Evolutionary conservation across 2,113 vertebrate genomes (phyloP), one percentile per base, ranked within the genome.

Genomic region (Gobio gobio): DNA sequence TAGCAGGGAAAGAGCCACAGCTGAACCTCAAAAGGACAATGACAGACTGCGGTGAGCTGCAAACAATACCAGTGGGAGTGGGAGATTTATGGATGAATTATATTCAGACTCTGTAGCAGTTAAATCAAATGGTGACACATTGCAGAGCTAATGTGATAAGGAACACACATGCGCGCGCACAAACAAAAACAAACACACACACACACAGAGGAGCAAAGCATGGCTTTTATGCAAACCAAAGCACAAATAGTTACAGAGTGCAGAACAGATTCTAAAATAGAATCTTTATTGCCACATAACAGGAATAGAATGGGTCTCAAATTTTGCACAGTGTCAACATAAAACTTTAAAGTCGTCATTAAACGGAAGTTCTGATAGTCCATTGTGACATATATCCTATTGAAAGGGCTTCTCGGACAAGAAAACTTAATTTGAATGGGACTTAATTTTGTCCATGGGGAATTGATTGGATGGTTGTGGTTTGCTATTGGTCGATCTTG

Each of bases 51-150:
- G 4, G 56, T 61, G 56, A n/a, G 76, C 56, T 43, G 56, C 56
- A 79, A 43, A 79, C 77, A 63, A 61, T 61, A 45, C 56, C 56
- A 63, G 56, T 63, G 22, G 10, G n/a, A 75, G n/a, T 22, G 18
- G n/a, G 59, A 79, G 77, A 63, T 79, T 63, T 79, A 79, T 79
- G 40, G 77, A 61, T 79, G 77, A 79, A 63, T 47, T 79, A 36
- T 56, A 45, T 63, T 26, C 40, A 63, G 58, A 63, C 26, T 75
- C 73, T 51, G 24, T 51, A 8, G 24, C 40, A 22, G 36, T 43
- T 47, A 29, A 26, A 63, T 79, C 36, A 79, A 47, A 63, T 43
- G 8, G 73, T 51, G 47, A 75, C 73, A 54, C 73, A 51, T 47
- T 47, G 56, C 56, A 78, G 54, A 78, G 76, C 54, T 40, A 61